phyloP scores from a whole-genome alignment of 2,113 vertebrate species.

The Chiloscyllium plagiosum region DNA sequence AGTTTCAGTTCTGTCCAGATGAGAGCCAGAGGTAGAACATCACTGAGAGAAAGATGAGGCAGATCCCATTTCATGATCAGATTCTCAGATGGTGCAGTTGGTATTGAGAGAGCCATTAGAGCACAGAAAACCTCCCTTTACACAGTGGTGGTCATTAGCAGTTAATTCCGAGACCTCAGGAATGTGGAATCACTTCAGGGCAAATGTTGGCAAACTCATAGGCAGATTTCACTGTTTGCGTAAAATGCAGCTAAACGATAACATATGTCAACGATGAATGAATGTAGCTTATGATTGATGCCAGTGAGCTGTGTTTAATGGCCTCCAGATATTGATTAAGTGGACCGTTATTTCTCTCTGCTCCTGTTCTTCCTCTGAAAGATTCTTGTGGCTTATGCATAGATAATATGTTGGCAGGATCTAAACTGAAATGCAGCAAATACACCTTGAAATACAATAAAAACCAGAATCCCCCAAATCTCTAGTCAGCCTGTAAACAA shows the following conservation, averaged over 20 bases:
- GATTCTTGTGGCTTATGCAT: not conserved
- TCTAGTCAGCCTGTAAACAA: not conserved
- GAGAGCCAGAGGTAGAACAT: not conserved
- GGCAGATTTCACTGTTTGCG: not conserved
- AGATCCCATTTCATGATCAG: not conserved
- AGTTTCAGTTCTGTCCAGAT: no score
- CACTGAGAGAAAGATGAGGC: not conserved
- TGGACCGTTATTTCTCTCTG: not conserved
- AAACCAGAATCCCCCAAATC: not conserved
- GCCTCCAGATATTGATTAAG: not conserved
- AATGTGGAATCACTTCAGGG: constrained; percentile 16
- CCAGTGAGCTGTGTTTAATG: not conserved
- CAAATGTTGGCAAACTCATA: not conserved
- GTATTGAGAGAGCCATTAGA: not conserved
- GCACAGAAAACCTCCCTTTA: not conserved
- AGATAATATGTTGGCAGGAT: not conserved
- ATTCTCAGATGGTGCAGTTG: not conserved
- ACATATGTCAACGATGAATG: constrained; percentile 21
- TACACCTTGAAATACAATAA: not conserved
- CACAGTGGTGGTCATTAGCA: not conserved
- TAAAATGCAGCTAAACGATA: constrained; percentile 8
- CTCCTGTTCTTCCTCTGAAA: not conserved
- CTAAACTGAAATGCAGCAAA: not conserved
- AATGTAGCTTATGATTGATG: not conserved
- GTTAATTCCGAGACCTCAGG: constrained; percentile 22